phyloP scores from a whole-genome alignment of 2,797 vertebrate species.

The Phalanger gymnotis region DNA sequence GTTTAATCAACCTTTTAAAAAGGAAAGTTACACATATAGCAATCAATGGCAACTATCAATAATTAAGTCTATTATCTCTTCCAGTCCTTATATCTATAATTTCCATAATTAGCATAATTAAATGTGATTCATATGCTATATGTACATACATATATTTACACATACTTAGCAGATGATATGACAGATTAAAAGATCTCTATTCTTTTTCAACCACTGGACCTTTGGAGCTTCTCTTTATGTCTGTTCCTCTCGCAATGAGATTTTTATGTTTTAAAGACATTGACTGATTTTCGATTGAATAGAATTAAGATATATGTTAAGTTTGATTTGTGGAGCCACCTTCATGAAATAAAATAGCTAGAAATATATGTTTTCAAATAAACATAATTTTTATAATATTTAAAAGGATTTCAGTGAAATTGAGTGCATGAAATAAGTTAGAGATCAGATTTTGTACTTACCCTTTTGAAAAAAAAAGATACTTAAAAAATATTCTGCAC shows the following conservation, averaged over 20 bases:
- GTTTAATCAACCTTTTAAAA: background rate
- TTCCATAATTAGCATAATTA: background rate
- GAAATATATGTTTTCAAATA: background rate
- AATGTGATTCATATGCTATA: background rate
- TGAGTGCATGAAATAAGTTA: background rate
- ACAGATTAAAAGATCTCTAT: background rate
- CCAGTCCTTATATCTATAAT: background rate
- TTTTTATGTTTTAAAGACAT: background rate
- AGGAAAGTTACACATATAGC: background rate
- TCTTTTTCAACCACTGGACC: background rate
- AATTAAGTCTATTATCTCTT: background rate
- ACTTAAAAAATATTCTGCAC: background rate
- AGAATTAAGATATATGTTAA: background rate
- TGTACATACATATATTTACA: background rate
- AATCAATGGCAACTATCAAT: background rate
- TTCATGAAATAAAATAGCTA: background rate
- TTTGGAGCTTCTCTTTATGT: background rate
- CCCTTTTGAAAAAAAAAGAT: background rate
- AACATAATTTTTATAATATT: background rate
- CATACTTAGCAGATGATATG: background rate
- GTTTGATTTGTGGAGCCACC: background rate
- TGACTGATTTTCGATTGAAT: background rate
- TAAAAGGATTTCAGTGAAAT: background rate
- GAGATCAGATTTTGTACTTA: background rate
- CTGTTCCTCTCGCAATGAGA: background rate